These are phyloP conservation scores for Vandiemenella viatica DNA, from an alignment of 2,888 invertebrate species.

Conservation along the genomic window DNA sequence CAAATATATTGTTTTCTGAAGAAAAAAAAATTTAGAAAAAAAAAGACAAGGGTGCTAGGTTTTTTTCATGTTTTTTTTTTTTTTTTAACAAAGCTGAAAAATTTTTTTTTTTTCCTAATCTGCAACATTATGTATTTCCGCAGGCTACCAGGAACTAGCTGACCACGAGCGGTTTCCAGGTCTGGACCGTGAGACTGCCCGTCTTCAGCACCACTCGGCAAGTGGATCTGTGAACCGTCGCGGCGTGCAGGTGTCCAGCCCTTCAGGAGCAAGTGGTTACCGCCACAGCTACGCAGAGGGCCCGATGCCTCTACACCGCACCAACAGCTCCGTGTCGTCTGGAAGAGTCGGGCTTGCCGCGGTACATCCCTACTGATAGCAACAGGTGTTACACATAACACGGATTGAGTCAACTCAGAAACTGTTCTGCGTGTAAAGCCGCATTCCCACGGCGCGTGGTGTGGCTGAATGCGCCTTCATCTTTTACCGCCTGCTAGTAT, in stretches of 20 bases:
- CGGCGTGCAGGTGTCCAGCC: background rate
- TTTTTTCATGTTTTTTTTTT: too few relatives aligned
- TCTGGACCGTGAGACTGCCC: slow-evolving; percentile 33
- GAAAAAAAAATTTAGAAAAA: too few relatives aligned
- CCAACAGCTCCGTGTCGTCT: slow-evolving; percentile 20
- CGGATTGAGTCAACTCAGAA: too few relatives aligned
- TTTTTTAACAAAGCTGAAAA: too few relatives aligned
- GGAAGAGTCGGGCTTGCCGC: slow-evolving; percentile 22
- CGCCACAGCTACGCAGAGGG: slow-evolving; percentile 51
- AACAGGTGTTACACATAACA: background rate
- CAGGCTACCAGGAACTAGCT: slow-evolving; percentile 33
- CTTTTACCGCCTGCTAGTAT: too few relatives aligned
- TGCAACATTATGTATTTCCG: too few relatives aligned
- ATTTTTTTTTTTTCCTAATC: too few relatives aligned
- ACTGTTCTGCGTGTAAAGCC: too few relatives aligned
- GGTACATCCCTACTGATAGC: slow-evolving; percentile 21
- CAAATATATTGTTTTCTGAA: too few relatives aligned
- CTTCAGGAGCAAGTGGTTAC: slow-evolving; percentile 17
- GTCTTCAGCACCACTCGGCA: slow-evolving; percentile 14
- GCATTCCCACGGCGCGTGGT: too few relatives aligned
- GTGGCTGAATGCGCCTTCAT: too few relatives aligned
- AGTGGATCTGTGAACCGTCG: slow-evolving; percentile 4
- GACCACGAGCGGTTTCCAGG: slow-evolving; percentile 39
- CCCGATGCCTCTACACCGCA: slow-evolving; percentile 17
- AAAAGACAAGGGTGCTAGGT: too few relatives aligned